These are phyloP conservation scores for Chironomus riparius DNA, from an alignment of 2,888 invertebrate species.

Conservation along the genomic window DNA sequence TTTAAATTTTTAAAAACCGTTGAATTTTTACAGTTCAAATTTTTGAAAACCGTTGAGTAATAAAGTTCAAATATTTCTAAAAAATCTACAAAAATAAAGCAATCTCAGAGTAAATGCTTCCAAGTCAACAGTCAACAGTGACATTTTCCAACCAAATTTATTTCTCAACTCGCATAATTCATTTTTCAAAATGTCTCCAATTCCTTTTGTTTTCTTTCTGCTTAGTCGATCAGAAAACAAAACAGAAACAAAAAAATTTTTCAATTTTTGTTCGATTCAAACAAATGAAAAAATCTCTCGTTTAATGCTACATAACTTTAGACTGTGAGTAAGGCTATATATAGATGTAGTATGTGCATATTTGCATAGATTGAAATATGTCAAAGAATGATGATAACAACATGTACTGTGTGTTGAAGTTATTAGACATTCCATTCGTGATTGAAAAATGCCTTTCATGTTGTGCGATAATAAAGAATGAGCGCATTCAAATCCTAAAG, in stretches of 20 bases:
- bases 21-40: too few relatives aligned
- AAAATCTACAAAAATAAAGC: too few relatives aligned
- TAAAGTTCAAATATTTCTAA: too few relatives aligned
- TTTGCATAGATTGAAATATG: not conserved
- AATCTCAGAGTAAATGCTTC: too few relatives aligned
- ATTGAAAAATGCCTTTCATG: slow-evolving; percentile 15
- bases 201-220: not conserved
- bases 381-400: slow-evolving; percentile 1
- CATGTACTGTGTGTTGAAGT: not conserved
- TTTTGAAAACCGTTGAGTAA: too few relatives aligned
- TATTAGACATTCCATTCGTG: slow-evolving; percentile 4
- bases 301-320: too few relatives aligned
- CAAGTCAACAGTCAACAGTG: too few relatives aligned
- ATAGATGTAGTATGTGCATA: not conserved
- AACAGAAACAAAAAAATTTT: not conserved
- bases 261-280: not conserved
- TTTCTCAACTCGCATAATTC: not conserved
- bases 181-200: slow-evolving; percentile 1
- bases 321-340: too few relatives aligned
- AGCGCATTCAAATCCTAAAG: not conserved
- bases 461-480: slow-evolving; percentile 6
- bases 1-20: too few relatives aligned
- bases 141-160: not conserved
- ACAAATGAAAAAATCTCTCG: not conserved
- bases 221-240: not conserved